A percentile compares a stretch with the other conserved stretches of the same genome.
Evolutionary conservation across 2,888 invertebrate genomes (phyloP).

Genomic region (Netelia virgata): DNA sequence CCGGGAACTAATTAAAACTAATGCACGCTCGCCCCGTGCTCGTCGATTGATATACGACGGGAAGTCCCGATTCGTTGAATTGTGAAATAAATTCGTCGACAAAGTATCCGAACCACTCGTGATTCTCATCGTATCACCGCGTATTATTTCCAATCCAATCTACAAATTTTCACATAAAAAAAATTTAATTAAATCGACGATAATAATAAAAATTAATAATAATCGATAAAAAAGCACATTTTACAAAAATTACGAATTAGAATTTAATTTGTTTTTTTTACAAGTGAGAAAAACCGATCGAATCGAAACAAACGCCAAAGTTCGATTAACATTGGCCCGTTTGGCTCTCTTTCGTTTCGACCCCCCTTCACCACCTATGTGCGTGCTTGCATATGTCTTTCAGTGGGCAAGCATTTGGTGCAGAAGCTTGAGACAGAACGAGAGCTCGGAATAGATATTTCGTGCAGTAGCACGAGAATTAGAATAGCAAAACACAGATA

Average conservation of each 20-base stretch:
- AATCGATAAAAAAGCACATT: neutral
- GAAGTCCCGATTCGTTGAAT: slow-evolving; percentile 58
- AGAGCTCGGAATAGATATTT: slow-evolving; percentile 67
- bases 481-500: slow-evolving; percentile 24
- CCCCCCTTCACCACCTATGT: neutral
- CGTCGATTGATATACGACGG: slow-evolving; percentile 73
- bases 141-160: slow-evolving; percentile 32
- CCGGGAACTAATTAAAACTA: slow-evolving; percentile 74
- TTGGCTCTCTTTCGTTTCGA: slow-evolving; percentile 22
- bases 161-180: neutral
- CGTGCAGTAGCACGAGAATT: slow-evolving; percentile 21
- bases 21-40: slow-evolving; percentile 67
- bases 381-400: slow-evolving; percentile 12
- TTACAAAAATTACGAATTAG: neutral
- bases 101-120: neutral
- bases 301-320: slow-evolving; percentile 54
- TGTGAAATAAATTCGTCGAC: slow-evolving; percentile 57
- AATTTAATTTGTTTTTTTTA: slow-evolving; percentile 30
- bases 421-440: slow-evolving; percentile 51
- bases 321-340: slow-evolving; percentile 63
- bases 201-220: neutral
- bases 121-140: too few species aligned
- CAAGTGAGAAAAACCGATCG: slow-evolving; percentile 42
- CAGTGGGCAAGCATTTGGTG: slow-evolving; percentile 20
- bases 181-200: too few species aligned